Evolutionary conservation across 92 coral and sea anemone species (phyloP), one percentile per base, ranked within the genome.

Genomic region (Epizoanthus illoricatus): DNA sequence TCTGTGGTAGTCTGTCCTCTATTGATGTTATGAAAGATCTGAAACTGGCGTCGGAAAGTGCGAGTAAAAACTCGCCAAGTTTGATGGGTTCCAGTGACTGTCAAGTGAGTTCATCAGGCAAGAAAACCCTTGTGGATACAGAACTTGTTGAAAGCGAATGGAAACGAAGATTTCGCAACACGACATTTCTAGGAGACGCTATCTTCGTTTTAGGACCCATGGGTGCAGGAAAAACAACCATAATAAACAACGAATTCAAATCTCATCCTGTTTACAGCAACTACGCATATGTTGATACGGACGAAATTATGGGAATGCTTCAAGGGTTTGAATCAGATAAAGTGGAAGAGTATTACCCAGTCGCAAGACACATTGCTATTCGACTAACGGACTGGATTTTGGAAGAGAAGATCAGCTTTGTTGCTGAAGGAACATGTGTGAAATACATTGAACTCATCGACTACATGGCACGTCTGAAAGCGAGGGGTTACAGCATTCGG

Each of bases 371-470:
- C 58, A 93, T 96, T 75, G 91, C 99, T 41, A 96, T 96, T 68
- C 88, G 92, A 41, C 88, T 96, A 63, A 96, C 99, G 5, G 99
- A 96, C 89, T 96, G 99, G 99, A 96, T 96, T 52, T 82, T 96
- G 93, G 92, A 86, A 63, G 90, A 90, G 76, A 96, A 87, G 73
- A 96, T 96, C 4, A 93, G 98, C 81, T 96, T 96, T 72, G 95
- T 96, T 17, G 99, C 99, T 13, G 98, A 93, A 79, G 98, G 98
- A 16, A 96, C 99, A n/a, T 96, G 99, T 76, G 99, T 96, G 40
- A 96, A 91, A 76, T 89, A 88, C 63, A 67, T 81, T 42, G 99
- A 96, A 71, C 93, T 96, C 17, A 91, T 91, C 7, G 97, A 93
- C 70, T 96, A 93, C 75, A 87, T 96, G 95, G 86, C 89, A 43